phyloP scores from a whole-genome alignment of 2,888 invertebrate genomes.

The Drosophila aldrichi region DNA sequence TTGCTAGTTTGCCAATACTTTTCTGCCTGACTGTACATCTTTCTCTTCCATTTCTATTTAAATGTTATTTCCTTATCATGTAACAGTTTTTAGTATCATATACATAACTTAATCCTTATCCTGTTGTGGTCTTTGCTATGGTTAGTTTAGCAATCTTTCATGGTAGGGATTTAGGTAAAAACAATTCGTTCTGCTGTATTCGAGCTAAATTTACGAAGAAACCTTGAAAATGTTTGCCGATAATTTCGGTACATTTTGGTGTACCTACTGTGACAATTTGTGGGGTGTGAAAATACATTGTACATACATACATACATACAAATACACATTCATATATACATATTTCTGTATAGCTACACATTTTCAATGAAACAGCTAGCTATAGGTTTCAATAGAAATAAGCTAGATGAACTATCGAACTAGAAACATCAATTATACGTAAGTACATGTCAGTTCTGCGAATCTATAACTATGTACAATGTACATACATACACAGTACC shows the following conservation, averaged over 20 bases:
- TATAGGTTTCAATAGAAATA: not conserved
- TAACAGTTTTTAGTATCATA: not conserved
- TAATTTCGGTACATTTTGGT: not conserved
- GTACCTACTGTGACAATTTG: not conserved
- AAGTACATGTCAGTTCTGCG: no score
- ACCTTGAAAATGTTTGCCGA: conserved; percentile 10
- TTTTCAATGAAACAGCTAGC: not conserved
- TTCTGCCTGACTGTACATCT: not conserved
- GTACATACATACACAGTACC: no score
- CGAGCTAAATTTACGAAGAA: not conserved
- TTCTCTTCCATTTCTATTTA: not conserved
- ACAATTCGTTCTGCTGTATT: conserved; percentile 5
- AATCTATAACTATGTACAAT: no score
- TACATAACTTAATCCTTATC: not conserved
- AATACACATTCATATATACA: no score
- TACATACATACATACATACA: not conserved
- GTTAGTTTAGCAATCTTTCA: conserved; percentile 2
- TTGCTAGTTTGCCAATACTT: not conserved
- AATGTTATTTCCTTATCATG: not conserved
- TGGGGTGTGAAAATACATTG: not conserved
- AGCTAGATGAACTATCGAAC: not conserved
- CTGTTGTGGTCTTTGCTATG: conserved; percentile 7
- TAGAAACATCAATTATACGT: not conserved
- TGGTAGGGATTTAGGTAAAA: conserved; percentile 6
- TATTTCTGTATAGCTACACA: not conserved